A percentile compares a stretch with the other conserved stretches of the same genome.
Conservation (phyloP, 2,888 invertebrate species). For the Leptura quadrifasciata region DNA sequence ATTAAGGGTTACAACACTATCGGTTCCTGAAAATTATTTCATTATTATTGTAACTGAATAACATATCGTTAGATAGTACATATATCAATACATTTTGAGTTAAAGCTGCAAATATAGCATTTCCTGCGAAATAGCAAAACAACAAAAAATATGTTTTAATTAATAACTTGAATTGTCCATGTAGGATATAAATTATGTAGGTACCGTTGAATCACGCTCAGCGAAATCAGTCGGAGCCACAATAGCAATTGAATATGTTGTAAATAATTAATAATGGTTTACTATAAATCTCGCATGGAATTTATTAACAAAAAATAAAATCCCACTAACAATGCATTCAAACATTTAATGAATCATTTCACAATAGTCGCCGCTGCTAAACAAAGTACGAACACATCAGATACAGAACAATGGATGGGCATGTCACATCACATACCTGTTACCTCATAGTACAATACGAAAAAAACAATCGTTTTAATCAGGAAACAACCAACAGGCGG, state of each 20-base stretch:
- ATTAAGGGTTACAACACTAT: too few relatives aligned
- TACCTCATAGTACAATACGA: conserved; percentile 4
- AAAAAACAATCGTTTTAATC: conserved; percentile 24
- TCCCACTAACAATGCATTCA: conserved; percentile 18
- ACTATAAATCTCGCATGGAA: not conserved
- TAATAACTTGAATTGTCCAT: not conserved
- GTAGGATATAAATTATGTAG: not conserved
- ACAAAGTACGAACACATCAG: conserved; percentile 23
- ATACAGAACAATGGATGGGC: conserved; percentile 38
- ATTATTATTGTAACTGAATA: too few relatives aligned
- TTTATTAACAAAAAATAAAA: conserved; percentile 28
- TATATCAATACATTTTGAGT: too few relatives aligned
- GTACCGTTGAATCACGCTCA: not conserved
- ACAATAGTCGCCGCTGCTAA: conserved; percentile 17
- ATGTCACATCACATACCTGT: conserved; percentile 38
- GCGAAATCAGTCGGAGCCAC: not conserved
- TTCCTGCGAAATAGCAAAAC: too few relatives aligned
- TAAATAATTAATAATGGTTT: conserved; percentile 21
- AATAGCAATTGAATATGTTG: not conserved
- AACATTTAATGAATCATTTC: conserved; percentile 25
- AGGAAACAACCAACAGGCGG: conserved; percentile 5
- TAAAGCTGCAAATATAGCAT: too few relatives aligned
- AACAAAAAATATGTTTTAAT: not conserved
- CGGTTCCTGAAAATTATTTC: too few relatives aligned
- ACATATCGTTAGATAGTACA: too few relatives aligned